Conservation (phyloP, 2,113 vertebrate genomes). For the Glaucidium brasilianum region DNA sequence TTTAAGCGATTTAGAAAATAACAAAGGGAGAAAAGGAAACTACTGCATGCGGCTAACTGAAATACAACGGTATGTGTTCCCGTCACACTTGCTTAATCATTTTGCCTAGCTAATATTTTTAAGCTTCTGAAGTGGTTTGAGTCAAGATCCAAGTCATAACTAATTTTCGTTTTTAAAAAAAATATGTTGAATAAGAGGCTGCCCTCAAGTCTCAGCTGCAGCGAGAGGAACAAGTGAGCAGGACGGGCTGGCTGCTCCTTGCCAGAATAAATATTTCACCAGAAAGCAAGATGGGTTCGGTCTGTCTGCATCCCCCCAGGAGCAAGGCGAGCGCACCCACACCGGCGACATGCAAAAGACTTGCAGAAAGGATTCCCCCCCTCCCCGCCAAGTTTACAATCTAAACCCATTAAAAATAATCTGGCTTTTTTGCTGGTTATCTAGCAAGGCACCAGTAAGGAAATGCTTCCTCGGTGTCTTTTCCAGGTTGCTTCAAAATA, state of each 20-base stretch:
- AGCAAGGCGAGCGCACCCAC: background rate
- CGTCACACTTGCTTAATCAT: background rate
- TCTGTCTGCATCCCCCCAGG: background rate
- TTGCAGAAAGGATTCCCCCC: background rate
- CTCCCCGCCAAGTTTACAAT: background rate
- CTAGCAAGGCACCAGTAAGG: background rate
- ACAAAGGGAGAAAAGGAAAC: background rate
- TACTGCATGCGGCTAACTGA: background rate
- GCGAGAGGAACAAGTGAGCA: background rate
- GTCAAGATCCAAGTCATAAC: background rate
- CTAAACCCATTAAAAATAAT: background rate
- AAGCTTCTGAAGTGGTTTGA: background rate
- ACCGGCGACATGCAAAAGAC: background rate
- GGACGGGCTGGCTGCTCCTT: background rate
- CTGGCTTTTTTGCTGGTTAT: background rate
- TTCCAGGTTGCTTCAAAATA: background rate
- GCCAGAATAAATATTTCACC: slow-evolving; percentile 1
- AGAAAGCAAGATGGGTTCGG: background rate
- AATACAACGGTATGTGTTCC: rapidly evolving
- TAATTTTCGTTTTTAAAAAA: background rate
- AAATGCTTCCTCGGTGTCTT: background rate
- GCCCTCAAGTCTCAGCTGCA: background rate
- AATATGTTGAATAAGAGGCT: background rate
- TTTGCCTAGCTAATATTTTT: background rate
- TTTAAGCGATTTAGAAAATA: background rate